Evolutionary conservation across 2,113 vertebrate species (phyloP), one percentile per base, ranked within the genome.

Genomic region (Hucho hucho): DNA sequence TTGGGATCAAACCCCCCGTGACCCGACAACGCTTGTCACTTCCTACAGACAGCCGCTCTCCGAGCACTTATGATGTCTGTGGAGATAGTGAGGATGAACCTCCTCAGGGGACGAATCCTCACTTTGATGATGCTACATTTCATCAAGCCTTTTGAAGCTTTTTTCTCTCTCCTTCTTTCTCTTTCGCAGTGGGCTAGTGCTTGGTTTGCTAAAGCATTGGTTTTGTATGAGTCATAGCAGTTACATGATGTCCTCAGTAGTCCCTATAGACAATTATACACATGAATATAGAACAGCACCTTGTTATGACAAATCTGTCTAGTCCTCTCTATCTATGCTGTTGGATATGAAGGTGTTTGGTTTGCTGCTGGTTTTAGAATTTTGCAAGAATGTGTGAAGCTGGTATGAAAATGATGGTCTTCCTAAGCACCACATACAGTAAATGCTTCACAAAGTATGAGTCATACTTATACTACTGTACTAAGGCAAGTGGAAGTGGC

Each of bases 101-200:
- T 16, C 12, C 82, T 78, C 76, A 74, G 68, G 81, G 75, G 32
- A 37, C 20, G 16, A 69, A 81, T 73, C 79, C 74, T 77, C 75
- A 75, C 87, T 87, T 82, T 83, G 79, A 87, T 85, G 79, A 84
- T 81, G 79, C 22, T 68, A 32, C 32, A 68, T 88, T 87, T 82
- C 73, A 83, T 86, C 79, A 83, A 83, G 83, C 78, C 61, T 66
- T 86, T 87, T 85, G 80, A 87, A 82, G 83, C 76, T 58, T 43
- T 70, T 69, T 76, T 68, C 37, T 16, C 0, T 16, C 22, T 3
- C 26, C 9, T 4, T 37, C 29, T 25, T 46, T 69, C 46, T 81
- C 73, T 77, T 73, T 73, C 63, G 66, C 76, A 70, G 13, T 65
- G 64, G 28, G 22, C 70, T 79, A 64, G 71, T 74, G 73, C 81